Evolutionary conservation across 2,888 invertebrate genomes (phyloP).

Genomic region (Acleris literana): DNA sequence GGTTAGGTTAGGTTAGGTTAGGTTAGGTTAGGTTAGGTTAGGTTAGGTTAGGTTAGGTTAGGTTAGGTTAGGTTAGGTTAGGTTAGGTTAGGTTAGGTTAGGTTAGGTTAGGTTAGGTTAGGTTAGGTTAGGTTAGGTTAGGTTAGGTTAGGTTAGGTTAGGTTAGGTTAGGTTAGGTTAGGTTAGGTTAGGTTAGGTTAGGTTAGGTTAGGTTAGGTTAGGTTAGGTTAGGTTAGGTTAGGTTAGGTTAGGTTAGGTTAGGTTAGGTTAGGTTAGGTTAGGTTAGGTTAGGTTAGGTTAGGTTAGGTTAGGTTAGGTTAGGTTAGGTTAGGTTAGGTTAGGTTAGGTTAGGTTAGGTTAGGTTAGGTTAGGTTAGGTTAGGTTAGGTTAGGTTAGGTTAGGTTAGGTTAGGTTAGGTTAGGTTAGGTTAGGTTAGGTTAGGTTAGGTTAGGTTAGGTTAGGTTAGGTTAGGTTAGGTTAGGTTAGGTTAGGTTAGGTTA

Average conservation of each 20-base stretch:
- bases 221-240: neutral
- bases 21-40: constrained; percentile 7
- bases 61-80: constrained; percentile 25
- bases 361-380: constrained; percentile 5
- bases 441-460: constrained; percentile 5
- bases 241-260: neutral
- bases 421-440: constrained; percentile 6
- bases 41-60: constrained; percentile 13
- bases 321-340: constrained; percentile 5
- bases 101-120: constrained; percentile 4
- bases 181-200: constrained; percentile 5
- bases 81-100: constrained; percentile 15
- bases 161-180: constrained; percentile 5
- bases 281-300: constrained; percentile 5
- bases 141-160: constrained; percentile 4
- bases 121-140: constrained; percentile 38
- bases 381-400: constrained; percentile 5
- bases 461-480: constrained; percentile 5
- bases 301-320: constrained; percentile 5
- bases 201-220: constrained; percentile 5
- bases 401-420: constrained; percentile 5
- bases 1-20: constrained; percentile 22
- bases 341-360: constrained; percentile 5
- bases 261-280: neutral
- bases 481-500: constrained; percentile 5